Evolutionary conservation across 2,113 vertebrate species (phyloP), one percentile per base, ranked within the genome.

Genomic region (Sitta europaea): DNA sequence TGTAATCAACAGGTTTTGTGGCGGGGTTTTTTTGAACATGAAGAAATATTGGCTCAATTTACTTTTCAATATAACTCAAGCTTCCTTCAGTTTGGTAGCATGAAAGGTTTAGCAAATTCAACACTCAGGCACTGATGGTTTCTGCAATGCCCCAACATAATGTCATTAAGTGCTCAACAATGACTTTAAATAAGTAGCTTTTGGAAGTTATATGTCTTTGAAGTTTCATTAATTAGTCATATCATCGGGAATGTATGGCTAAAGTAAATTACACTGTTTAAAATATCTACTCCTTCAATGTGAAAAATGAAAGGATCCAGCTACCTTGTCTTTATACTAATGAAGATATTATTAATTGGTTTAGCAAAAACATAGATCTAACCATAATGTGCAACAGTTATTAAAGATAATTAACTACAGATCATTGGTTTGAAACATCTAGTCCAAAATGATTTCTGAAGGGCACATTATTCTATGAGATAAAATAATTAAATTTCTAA

Each of bases 401-500:
- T 98, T 98, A 98, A 98, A 98, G 98, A 98, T 98, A 98, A 98
- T 98, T 98, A 98, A 98, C 98, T 98, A 98, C 98, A 98, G 98
- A 98, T 98, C 98, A 98, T 98, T 98, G 98, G 98, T 98, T 98
- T 98, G 98, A 98, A 98, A 98, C 98, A 98, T 98, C 98, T 98
- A 98, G 98, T 98, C 98, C 98, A 98, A 98, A 98, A 98, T 98
- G 98, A 98, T 98, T 98, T 98, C 98, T 98, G 98, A 98, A 98
- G 98, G 98, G 98, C 98, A 98, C 98, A 98, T 98, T 98, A 98
- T 98, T 98, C 98, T 98, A 98, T 93, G 97, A 98, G 98, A 98
- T 98, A 98, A 98, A 98, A 98, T 98, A 98, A 98, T 98, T 98
- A 98, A 98, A 98, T 98, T 98, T 98, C 98, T 98, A 98, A 98